Base-by-base conservation (phyloP, 1,140 invertebrate genomes). In the Eriocheir sinensis region DNA sequence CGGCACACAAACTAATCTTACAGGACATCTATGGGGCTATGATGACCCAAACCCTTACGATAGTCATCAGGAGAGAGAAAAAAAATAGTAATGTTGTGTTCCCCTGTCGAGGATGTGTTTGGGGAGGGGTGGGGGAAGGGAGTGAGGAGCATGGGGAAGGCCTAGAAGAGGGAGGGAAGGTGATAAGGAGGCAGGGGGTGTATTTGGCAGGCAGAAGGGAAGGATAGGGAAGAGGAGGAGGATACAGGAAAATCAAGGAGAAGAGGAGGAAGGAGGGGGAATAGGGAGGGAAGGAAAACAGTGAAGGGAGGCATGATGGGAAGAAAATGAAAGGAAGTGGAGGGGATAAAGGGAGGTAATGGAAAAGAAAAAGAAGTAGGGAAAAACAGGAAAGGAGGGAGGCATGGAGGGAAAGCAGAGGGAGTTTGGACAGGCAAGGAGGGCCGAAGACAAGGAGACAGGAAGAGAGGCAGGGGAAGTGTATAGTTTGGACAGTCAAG, bases 1-100 rank as follows among this genome's bases (percentile, higher is more conserved):
- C 17, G 27, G 60, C 27, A n/a, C 60, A 21, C 21, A 21, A 21
- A 72, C 60, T 72, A 72, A 72, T 72, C 60, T 72, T 72, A 72
- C 60, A n/a, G 60, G 60, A 72, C 60, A 72, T 72, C 60, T 72
- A n/a, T 72, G 60, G 27, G 60, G n/a, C 60, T 72, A 72, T 72
- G 60, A 72, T 72, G 60, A 72, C 60, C 60, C 60, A 21, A 72
- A 21, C 27, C 60, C 21, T 53, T n/a, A 21, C 60, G 60, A 72
- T 72, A 72, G 60, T 72, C 60, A 72, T 72, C 60, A n/a, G 21
- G 27, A 72, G 8, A 53, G 48, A 17, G 21, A 53, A 53, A 53
- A 17, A 53, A 53, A 53, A 53, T 53, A 53, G 48, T 53, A 53
- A 17, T 21, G 48, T 9, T 53, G 48, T 53, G 48, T 53, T 21